Conservation (phyloP, 1,140 invertebrate genomes). For the Cheumatopsyche charites region DNA sequence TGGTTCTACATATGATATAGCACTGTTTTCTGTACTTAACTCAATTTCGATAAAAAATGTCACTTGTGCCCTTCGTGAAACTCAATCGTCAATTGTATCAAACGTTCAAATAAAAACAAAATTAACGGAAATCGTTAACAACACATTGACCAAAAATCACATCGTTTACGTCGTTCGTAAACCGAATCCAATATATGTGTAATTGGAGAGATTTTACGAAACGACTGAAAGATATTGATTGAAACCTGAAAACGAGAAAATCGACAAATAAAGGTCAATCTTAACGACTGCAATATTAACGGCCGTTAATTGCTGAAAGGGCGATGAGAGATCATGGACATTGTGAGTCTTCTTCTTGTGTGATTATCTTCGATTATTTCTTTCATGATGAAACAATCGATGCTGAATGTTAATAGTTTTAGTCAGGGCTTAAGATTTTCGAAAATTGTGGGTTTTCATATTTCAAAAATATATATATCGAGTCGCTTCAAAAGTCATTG, state of each 20-base stretch:
- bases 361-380: background rate
- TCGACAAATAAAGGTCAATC: background rate
- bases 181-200: background rate
- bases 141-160: background rate
- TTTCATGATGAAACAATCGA: too few species aligned
- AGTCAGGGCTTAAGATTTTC: too few species aligned
- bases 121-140: background rate
- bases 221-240: background rate
- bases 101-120: background rate
- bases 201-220: background rate
- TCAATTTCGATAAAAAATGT: too few species aligned
- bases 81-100: background rate
- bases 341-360: too few species aligned
- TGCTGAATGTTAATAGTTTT: too few species aligned
- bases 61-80: too few species aligned
- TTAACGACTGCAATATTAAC: slow-evolving; percentile 20
- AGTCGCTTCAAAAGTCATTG: too few species aligned
- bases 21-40: too few species aligned
- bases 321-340: slow-evolving; percentile 8
- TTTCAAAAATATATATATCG: too few species aligned
- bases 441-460: too few species aligned
- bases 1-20: too few species aligned
- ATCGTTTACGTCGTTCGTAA: background rate
- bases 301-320: slow-evolving; percentile 4
- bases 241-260: background rate